A percentile compares a stretch with the other conserved stretches of the same genome.
phyloP scores from a whole-genome alignment of 2,113 vertebrate species.

The Dunckerocampus dactyliophorus region DNA sequence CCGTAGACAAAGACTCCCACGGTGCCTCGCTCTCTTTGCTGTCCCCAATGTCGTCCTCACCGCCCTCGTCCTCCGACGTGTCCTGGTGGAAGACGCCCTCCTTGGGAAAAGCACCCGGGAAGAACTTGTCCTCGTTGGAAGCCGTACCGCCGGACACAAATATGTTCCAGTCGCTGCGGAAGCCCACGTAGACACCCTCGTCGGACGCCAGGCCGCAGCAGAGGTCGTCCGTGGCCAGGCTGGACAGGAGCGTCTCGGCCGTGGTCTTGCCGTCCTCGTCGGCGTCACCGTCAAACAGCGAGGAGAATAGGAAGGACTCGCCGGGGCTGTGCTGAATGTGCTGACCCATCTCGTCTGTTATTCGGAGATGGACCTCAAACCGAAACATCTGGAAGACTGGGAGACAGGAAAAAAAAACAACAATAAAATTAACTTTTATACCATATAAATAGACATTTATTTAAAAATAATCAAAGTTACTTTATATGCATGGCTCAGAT shows the following conservation, averaged over 20 bases:
- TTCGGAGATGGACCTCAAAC: conserved; percentile 74
- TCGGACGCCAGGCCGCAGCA: conserved; percentile 71
- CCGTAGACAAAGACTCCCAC: conserved; percentile 65
- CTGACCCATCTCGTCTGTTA: conserved; percentile 72
- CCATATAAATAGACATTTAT: too few species aligned
- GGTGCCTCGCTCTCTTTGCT: conserved; percentile 55
- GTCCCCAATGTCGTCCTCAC: conserved; percentile 62
- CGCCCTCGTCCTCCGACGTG: conserved; percentile 56
- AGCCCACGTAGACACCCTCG: conserved; percentile 61
- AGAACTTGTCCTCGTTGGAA: conserved; percentile 28
- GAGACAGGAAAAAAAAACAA: neutral
- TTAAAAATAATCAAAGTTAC: too few species aligned
- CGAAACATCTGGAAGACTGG: conserved; percentile 79
- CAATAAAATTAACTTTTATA: neutral
- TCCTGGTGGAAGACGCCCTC: conserved; percentile 23
- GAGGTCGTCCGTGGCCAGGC: conserved; percentile 66
- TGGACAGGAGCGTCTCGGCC: conserved; percentile 69
- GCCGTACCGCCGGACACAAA: conserved; percentile 51
- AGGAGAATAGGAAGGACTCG: conserved; percentile 72
- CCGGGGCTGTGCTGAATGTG: conserved; percentile 69
- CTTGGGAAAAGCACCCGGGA: conserved; percentile 18
- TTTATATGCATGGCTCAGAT: too few species aligned
- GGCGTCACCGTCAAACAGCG: conserved; percentile 67
- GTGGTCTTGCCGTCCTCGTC: conserved; percentile 57
- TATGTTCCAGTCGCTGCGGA: conserved; percentile 68